Conservation (phyloP, 2,888 invertebrate genomes). For the Agapetus fuscipes region DNA sequence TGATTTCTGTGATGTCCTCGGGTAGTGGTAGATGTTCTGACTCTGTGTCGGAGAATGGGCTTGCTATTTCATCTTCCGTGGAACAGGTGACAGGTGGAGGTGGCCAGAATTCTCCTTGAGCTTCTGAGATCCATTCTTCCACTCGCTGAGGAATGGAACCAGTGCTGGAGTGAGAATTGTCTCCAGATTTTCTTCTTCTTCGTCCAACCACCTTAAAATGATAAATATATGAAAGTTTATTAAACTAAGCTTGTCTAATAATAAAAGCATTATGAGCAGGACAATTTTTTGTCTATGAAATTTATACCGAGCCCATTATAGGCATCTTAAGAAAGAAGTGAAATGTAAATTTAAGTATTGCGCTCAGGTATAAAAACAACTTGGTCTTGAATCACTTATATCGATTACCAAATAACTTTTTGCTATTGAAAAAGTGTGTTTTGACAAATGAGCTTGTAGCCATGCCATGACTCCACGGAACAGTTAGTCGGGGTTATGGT, state of each 20-base stretch:
- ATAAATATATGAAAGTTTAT: too few relatives aligned
- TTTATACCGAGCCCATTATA: too few relatives aligned
- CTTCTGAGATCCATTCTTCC: slow-evolving; percentile 48
- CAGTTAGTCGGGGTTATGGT: too few relatives aligned
- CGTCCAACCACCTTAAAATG: slow-evolving; percentile 46
- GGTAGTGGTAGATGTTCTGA: slow-evolving; percentile 23
- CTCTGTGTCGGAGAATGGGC: slow-evolving; percentile 58
- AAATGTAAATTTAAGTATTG: too few relatives aligned
- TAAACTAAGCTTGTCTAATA: too few relatives aligned
- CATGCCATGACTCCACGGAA: too few relatives aligned
- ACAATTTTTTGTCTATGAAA: neutral
- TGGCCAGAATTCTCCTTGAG: slow-evolving; percentile 53
- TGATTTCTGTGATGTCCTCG: slow-evolving; percentile 32
- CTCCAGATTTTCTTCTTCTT: slow-evolving; percentile 46
- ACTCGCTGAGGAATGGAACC: slow-evolving; percentile 62
- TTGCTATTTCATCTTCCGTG: slow-evolving; percentile 56
- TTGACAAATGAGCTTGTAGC: too few relatives aligned
- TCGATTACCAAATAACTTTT: too few relatives aligned
- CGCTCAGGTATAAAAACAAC: too few relatives aligned
- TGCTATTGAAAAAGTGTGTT: too few relatives aligned
- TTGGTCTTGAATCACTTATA: too few relatives aligned
- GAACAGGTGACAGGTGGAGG: slow-evolving; percentile 61
- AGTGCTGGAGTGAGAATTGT: slow-evolving; percentile 55
- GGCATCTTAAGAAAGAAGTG: too few relatives aligned
- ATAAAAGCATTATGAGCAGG: neutral